These are phyloP conservation scores for Cyanocitta stelleri DNA, from an alignment of 2,113 vertebrate species.

Conservation along the genomic window DNA sequence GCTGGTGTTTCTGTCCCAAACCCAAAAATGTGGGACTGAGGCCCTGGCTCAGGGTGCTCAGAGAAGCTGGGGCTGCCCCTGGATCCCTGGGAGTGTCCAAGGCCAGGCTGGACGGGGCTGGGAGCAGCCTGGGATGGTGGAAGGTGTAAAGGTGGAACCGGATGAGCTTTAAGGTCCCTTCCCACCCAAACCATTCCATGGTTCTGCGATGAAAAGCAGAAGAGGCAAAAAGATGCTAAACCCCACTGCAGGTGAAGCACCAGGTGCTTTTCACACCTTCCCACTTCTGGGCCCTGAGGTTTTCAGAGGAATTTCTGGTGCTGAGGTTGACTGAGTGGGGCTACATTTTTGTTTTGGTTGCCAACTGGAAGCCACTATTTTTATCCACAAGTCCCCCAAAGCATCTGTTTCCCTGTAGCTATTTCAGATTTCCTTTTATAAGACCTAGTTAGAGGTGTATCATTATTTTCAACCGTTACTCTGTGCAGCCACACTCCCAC, in stretches of 20 bases:
- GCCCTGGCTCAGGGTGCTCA: neutral
- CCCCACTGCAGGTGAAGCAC: neutral
- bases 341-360: slow-evolving; percentile 33
- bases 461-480: slow-evolving; percentile 47
- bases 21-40: rapidly evolving
- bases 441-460: slow-evolving; percentile 40
- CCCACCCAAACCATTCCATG: neutral
- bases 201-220: rapidly evolving
- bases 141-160: neutral
- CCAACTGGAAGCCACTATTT: slow-evolving; percentile 42
- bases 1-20: neutral
- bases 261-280: neutral
- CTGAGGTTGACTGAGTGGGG: neutral
- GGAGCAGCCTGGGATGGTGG: rapidly evolving
- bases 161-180: neutral
- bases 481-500: neutral
- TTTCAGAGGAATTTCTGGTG: neutral
- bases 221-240: neutral
- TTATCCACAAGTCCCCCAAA: slow-evolving; percentile 47
- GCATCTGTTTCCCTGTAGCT: slow-evolving; percentile 53
- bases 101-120: rapidly evolving
- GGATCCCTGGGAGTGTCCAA: neutral
- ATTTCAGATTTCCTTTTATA: slow-evolving; percentile 28
- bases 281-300: neutral
- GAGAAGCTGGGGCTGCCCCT: neutral